Base-by-base conservation (phyloP, 2,888 invertebrate species). In the Trachelus tabidus region DNA sequence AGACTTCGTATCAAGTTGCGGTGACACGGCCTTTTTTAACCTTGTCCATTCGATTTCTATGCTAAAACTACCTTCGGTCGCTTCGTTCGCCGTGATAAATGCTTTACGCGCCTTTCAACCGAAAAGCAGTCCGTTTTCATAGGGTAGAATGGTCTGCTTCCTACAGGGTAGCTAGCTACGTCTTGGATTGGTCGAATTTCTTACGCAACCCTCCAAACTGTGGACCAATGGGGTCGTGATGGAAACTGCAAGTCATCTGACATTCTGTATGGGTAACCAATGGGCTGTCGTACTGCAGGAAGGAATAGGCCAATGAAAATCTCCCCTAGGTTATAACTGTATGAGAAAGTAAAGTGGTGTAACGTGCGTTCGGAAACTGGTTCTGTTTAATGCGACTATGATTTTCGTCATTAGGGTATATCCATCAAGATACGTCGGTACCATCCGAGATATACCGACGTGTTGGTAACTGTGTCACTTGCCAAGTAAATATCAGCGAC, bases 241-340 rank as follows among this genome's bases (percentile, higher is more conserved):
- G 68, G 69, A 69, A 77, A 77, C 31, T 77, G 74, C 77, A 75
- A 77, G 74, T 77, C 77, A 77, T 77, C 73, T 11, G 23, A 56
- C n/a, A 77, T 77, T 73, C 76, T 37, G 69, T 37, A 34, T 37
- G 15, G 23, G 56, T 56, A 56, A 56, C 56, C 56, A 56, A 56
- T 56, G 23, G 23, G 56, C 56, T 56, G 56, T 56, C 56, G 56
- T 23, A 56, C 56, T 23, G 56, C 56, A 23, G 56, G 23, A 56
- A 56, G 56, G 23, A 23, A 56, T 2, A 56, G 56, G 23, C 56
- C 56, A 56, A 56, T 56, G 56, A 56, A 56, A 56, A 56, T 56
- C 56, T 56, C 6, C 56, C 23, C 9, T 56, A 9, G 56, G 56
- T 23, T 56, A 23, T 9, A 23, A 23, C 56, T 56, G 23, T 23